Base-by-base conservation (phyloP, 2,113 vertebrate genomes). In the Callithrix jacchus region DNA sequence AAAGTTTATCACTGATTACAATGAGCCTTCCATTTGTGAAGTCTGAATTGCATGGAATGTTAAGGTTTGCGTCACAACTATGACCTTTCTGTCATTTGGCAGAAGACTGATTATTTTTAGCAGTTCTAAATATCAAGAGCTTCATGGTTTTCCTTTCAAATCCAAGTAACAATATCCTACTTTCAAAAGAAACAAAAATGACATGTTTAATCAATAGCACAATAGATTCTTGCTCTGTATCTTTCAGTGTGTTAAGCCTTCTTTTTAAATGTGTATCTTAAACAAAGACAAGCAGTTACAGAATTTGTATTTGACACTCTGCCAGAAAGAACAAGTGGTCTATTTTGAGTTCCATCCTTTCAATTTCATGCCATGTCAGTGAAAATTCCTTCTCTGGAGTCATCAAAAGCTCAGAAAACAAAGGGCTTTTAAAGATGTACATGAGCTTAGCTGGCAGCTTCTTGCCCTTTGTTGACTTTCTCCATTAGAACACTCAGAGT, bases 81-180 rank as follows among this genome's bases (percentile, higher is more conserved):
- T 97, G 95, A 97, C 89, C 94, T 97, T 97, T 91, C 81, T 95
- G 66, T 91, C 37, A 93, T 89, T 68, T 97, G 91, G 73, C 83
- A 95, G 64, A 68, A 87, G 7, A 5, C 21, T 91, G 68, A 45
- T 80, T 97, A 96, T 97, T 95, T 97, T 96, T 97, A 96, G 95
- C 83, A 87, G 30, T 92, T 96, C 93, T 64, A 97, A 97, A 96
- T 92, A 92, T 73, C 87, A 97, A 95, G 64, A 82, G 45, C n/a
- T 84, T 91, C 42, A 92, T 37, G 32, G 35, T 90, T 96, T 92
- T 93, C 20, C 73, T 92, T 97, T 90, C 89, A 91, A 79, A 87
- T 87, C 45, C 52, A 80, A 87, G 70, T 87, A 84, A 66, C 3
- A 56, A n/a, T 83, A 91, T 45, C 13, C 80, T 40, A 73, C 7